These are phyloP conservation scores for Ptilorrhoa leucosticta DNA, from an alignment of 2,113 vertebrate species.

Conservation along the genomic window DNA sequence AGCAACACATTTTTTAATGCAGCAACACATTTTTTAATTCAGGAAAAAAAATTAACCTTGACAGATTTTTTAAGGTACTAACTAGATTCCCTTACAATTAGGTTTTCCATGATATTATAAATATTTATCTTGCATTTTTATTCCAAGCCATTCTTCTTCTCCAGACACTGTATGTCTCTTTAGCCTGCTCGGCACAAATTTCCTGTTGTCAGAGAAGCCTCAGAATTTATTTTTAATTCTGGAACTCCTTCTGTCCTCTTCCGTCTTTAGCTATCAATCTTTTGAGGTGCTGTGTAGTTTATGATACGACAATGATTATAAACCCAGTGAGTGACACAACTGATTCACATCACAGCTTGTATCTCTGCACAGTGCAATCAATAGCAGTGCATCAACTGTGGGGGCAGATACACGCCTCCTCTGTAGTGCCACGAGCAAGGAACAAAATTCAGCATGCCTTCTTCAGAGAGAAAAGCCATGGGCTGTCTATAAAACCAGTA, in stretches of 20 bases:
- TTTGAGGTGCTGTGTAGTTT: neutral
- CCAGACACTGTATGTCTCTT: neutral
- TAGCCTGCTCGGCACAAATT: neutral
- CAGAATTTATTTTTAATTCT: constrained; percentile 29
- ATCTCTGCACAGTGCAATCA: neutral
- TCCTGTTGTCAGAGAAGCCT: neutral
- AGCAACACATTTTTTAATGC: constrained; percentile 12
- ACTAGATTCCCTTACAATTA: neutral
- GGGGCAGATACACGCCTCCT: neutral
- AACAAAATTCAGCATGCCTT: neutral
- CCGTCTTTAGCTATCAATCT: neutral
- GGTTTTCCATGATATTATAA: constrained; percentile 15
- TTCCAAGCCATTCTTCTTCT: constrained; percentile 7
- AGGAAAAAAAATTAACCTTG: constrained; percentile 9
- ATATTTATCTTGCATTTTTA: constrained; percentile 37
- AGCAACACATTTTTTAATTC: constrained; percentile 11
- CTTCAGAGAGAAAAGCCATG: neutral
- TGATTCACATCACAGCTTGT: neutral
- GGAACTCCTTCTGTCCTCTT: neutral
- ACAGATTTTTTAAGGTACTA: neutral
- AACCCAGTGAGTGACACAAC: neutral
- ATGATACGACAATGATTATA: neutral
- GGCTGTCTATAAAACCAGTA: neutral
- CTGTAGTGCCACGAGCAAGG: neutral
- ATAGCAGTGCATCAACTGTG: neutral